phyloP scores from a whole-genome alignment of 2,888 invertebrate species.

The Resseliella maxima region DNA sequence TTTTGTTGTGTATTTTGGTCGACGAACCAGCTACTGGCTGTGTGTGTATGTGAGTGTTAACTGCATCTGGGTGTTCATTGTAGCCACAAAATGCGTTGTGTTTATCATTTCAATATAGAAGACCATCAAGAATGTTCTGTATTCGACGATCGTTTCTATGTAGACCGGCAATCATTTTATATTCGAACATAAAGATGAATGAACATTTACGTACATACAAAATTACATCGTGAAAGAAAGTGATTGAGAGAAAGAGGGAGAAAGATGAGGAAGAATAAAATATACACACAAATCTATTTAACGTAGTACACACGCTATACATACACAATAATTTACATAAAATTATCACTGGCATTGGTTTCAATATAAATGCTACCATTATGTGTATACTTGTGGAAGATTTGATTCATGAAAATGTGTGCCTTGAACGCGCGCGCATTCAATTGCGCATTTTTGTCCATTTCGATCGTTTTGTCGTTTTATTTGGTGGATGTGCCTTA shows the following conservation, averaged over 20 bases:
- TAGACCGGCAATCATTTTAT: background rate
- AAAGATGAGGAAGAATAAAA: no score
- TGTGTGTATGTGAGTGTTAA: background rate
- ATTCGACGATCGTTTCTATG: background rate
- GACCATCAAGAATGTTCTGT: conserved; percentile 34
- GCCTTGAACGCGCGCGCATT: background rate
- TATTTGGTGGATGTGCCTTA: background rate
- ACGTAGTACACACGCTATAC: background rate
- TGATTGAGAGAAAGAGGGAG: no score
- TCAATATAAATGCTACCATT: background rate
- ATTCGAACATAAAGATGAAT: conserved; percentile 8
- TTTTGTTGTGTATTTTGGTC: conserved; percentile 12
- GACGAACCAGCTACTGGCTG: background rate
- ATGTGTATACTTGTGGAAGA: background rate
- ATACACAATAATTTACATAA: conserved; percentile 4
- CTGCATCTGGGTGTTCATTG: conserved; percentile 53
- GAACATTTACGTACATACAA: background rate
- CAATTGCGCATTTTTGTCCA: background rate
- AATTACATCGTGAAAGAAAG: no score
- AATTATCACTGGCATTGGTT: conserved; percentile 1
- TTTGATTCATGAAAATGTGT: background rate
- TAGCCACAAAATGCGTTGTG: conserved; percentile 4
- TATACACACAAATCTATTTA: no score
- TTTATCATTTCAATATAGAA: background rate
- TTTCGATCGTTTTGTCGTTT: background rate